A percentile compares a stretch with the other conserved stretches of the same genome.
phyloP scores from a whole-genome alignment of 1,140 invertebrate species.

The Temnothorax curvispinosus region DNA sequence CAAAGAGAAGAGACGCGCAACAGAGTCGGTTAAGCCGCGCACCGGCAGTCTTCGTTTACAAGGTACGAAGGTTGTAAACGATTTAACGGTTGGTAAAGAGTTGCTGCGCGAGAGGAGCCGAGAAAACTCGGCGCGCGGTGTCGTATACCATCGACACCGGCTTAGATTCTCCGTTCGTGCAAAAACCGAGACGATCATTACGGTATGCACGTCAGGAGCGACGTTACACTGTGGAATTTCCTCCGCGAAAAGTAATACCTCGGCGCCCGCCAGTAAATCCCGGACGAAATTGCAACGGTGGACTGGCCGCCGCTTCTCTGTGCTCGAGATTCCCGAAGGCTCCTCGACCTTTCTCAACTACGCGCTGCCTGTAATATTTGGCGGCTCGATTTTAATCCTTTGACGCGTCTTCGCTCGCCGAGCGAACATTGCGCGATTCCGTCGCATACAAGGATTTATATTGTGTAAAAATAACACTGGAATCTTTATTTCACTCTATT shows the following conservation, averaged over 20 bases:
- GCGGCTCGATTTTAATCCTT: constrained; percentile 12
- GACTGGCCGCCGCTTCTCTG: constrained; percentile 35
- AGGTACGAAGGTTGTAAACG: constrained; percentile 72
- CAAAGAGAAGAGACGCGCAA: neutral
- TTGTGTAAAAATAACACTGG: neutral
- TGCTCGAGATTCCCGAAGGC: constrained; percentile 39
- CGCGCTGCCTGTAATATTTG: constrained; percentile 24
- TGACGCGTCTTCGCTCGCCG: neutral
- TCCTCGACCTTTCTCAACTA: neutral
- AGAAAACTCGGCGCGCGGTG: constrained; percentile 44
- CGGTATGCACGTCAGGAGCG: constrained; percentile 71
- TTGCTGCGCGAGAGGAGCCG: constrained; percentile 22
- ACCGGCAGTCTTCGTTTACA: constrained; percentile 64
- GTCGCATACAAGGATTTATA: neutral
- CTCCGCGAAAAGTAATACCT: constrained; percentile 73
- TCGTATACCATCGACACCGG: constrained; percentile 60
- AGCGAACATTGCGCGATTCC: neutral
- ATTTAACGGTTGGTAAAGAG: constrained; percentile 74
- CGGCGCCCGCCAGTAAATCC: constrained; percentile 64
- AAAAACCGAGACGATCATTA: constrained; percentile 73
- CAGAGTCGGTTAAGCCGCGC: constrained; percentile 39
- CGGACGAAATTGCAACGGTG: constrained; percentile 65
- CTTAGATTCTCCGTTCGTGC: constrained; percentile 55
- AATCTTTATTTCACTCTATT: neutral
- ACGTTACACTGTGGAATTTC: constrained; percentile 73